Evolutionary conservation across 1,140 invertebrate species (phyloP).

Genomic region (Trichogramma pretiosum): DNA sequence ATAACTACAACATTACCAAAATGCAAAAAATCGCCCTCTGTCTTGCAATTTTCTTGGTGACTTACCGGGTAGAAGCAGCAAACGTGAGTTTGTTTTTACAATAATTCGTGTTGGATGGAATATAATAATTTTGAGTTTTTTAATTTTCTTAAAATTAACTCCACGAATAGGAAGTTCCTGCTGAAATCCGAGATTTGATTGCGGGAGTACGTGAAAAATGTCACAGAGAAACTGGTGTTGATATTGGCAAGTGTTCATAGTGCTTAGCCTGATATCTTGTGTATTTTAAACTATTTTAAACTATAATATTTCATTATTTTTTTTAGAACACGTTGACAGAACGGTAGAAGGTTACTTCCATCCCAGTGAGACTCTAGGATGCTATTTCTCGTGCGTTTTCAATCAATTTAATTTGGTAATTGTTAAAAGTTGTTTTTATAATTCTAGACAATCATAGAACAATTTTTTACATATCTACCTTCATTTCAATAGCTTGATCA

Average conservation of each 20-base stretch:
- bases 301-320: neutral
- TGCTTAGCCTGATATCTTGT: neutral
- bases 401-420: slow-evolving; percentile 24
- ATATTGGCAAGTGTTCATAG: neutral
- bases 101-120: no score
- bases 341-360: slow-evolving; percentile 14
- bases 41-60: no score
- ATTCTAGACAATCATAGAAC: neutral
- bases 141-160: no score
- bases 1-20: no score
- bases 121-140: no score
- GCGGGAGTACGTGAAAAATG: neutral
- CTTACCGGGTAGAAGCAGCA: no score
- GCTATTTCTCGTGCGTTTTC: slow-evolving; percentile 38
- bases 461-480: neutral
- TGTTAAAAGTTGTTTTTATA: neutral
- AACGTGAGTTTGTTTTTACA: no score
- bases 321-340: slow-evolving; percentile 15
- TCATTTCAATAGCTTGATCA: slow-evolving; percentile 18
- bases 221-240: neutral
- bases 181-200: neutral
- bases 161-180: neutral
- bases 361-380: slow-evolving; percentile 31
- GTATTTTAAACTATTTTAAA: neutral
- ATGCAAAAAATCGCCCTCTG: no score